phyloP scores from a whole-genome alignment of 2,113 vertebrate species.

The Copsychus sechellarum region DNA sequence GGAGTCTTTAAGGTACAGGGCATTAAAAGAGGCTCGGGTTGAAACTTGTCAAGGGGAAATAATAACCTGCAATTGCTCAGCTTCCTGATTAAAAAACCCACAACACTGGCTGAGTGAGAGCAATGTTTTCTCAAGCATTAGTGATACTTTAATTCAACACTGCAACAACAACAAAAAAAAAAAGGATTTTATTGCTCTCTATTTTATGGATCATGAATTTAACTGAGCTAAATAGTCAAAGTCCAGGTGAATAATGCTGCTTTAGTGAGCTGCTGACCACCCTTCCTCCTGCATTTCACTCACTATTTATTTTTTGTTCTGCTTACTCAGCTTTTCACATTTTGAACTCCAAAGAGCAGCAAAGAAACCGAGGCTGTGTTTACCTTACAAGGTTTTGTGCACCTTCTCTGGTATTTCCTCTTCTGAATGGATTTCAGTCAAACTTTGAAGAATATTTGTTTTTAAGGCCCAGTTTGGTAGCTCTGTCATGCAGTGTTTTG shows the following conservation, averaged over 20 bases:
- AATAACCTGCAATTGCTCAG: neutral
- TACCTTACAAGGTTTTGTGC: neutral
- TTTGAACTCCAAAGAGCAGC: neutral
- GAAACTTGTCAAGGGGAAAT: constrained; percentile 14
- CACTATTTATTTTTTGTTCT: constrained; percentile 26
- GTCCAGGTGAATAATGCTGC: constrained; percentile 38
- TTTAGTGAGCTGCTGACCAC: constrained; percentile 39
- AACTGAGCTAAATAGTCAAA: constrained; percentile 57
- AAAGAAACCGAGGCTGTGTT: neutral
- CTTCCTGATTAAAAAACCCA: neutral
- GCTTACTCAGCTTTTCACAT: constrained; percentile 39
- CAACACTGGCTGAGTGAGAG: neutral
- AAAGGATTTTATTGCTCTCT: constrained; percentile 54
- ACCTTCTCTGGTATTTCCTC: neutral
- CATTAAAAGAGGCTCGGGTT: neutral
- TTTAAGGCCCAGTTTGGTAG: neutral
- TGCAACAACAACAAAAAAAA: neutral
- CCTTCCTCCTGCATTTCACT: constrained; percentile 28
- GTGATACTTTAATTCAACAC: constrained; percentile 50
- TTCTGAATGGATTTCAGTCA: neutral
- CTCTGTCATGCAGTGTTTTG: neutral
- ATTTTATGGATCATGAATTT: constrained; percentile 70
- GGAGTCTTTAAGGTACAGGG: neutral
- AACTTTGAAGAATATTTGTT: neutral
- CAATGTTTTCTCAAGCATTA: constrained; percentile 44